phyloP scores from a whole-genome alignment of 1,140 invertebrate species.

The Hormaphis cornu region DNA sequence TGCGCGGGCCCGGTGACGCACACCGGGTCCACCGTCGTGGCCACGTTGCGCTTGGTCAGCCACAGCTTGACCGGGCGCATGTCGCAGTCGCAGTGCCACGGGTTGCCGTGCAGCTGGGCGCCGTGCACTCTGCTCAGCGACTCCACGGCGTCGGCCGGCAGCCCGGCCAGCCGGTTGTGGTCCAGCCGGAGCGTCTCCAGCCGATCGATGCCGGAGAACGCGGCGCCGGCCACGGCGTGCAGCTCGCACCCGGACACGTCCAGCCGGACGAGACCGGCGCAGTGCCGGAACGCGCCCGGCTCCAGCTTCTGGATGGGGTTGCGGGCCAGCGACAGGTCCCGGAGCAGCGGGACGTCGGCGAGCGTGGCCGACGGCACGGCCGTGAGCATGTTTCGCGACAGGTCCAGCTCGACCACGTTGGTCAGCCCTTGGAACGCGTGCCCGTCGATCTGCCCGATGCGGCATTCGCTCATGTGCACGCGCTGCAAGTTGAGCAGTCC shows the following conservation, averaged over 20 bases:
- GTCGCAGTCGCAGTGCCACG: constrained; percentile 82
- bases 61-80: constrained; percentile 71
- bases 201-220: constrained; percentile 65
- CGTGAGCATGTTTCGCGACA: constrained; percentile 70
- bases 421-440: constrained; percentile 71
- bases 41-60: constrained; percentile 72
- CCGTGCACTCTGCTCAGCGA: constrained; percentile 63
- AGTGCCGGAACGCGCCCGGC: constrained; percentile 60
- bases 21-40: constrained; percentile 61
- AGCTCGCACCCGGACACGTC: constrained; percentile 75
- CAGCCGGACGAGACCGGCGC: constrained; percentile 68
- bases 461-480: constrained; percentile 69
- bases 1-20: constrained; percentile 61
- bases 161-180: constrained; percentile 64
- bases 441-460: constrained; percentile 71
- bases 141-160: constrained; percentile 61
- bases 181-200: constrained; percentile 74
- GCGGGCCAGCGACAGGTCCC: constrained; percentile 65
- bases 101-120: constrained; percentile 81
- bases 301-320: constrained; percentile 75
- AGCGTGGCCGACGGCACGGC: constrained; percentile 68
- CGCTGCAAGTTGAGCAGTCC: constrained; percentile 76
- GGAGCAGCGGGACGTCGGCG: constrained; percentile 62
- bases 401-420: constrained; percentile 77
- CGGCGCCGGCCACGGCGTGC: constrained; percentile 60